phyloP scores from a whole-genome alignment of 2,888 invertebrate species.

The Drosophila subquinaria region DNA sequence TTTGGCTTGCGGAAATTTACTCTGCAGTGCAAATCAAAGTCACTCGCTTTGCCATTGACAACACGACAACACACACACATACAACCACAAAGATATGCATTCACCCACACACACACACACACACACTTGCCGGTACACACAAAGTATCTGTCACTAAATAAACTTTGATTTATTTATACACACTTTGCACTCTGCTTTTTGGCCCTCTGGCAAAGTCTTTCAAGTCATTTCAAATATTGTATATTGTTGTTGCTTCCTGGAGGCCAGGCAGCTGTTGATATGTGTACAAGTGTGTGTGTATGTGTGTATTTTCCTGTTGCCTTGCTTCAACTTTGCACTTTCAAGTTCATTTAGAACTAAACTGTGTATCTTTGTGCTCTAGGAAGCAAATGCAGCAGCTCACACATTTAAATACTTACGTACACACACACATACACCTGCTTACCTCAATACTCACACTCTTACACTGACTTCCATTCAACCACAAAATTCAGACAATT shows the following conservation, averaged over 20 bases:
- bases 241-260: constrained; percentile 33
- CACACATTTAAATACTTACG: constrained; percentile 10
- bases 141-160: constrained; percentile 72
- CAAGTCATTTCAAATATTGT: constrained; percentile 53
- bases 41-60: constrained; percentile 49
- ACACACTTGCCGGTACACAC: constrained; percentile 5
- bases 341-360: constrained; percentile 50
- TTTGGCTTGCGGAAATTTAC: constrained; percentile 76
- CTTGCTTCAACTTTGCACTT: constrained; percentile 51
- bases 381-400: constrained; percentile 22
- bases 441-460: neutral
- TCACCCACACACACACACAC: constrained; percentile 4
- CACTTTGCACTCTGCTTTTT: constrained; percentile 61
- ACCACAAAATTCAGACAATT: constrained; percentile 48
- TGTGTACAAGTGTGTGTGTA: neutral
- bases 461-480: neutral
- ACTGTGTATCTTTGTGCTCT: constrained; percentile 42
- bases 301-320: constrained; percentile 27
- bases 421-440: constrained; percentile 3
- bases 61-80: constrained; percentile 11
- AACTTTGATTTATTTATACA: constrained; percentile 79
- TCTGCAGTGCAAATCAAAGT: constrained; percentile 69
- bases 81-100: constrained; percentile 14
- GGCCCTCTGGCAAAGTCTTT: constrained; percentile 55
- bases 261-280: constrained; percentile 20